A percentile compares a stretch with the other conserved stretches of the same genome.
Conservation (phyloP, 2,888 invertebrate genomes). For the Zele albiditarsus region DNA sequence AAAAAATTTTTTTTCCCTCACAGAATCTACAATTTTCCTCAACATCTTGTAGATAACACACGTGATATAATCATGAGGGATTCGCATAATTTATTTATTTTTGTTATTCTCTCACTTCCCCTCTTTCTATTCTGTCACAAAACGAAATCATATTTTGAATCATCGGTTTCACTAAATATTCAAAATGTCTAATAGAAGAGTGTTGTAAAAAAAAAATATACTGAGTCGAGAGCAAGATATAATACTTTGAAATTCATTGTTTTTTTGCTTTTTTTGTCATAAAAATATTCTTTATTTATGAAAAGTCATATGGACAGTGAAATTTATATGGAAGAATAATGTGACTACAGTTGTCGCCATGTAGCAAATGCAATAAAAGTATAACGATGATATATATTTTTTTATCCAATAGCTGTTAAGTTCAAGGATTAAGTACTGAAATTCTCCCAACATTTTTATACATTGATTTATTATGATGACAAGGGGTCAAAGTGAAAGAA, state of each 20-base stretch:
- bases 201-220: neutral
- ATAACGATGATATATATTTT: neutral
- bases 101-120: neutral
- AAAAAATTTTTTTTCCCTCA: neutral
- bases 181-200: neutral
- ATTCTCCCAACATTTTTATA: constrained; percentile 10
- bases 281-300: neutral
- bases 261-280: neutral
- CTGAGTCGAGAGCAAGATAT: neutral
- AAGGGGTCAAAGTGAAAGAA: neutral
- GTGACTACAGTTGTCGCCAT: neutral
- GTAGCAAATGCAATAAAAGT: neutral
- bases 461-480: constrained; percentile 1
- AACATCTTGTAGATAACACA: neutral
- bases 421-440: constrained; percentile 31
- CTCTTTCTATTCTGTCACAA: neutral
- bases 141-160: neutral
- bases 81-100: neutral
- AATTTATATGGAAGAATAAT: neutral
- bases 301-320: neutral
- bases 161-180: constrained; percentile 2
- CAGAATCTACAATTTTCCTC: constrained; percentile 3
- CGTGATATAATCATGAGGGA: constrained; percentile 3
- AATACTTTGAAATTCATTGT: neutral
- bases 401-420: constrained; percentile 24